Base-by-base conservation (phyloP, 2,113 vertebrate genomes). In the Seriola rivoliana region DNA sequence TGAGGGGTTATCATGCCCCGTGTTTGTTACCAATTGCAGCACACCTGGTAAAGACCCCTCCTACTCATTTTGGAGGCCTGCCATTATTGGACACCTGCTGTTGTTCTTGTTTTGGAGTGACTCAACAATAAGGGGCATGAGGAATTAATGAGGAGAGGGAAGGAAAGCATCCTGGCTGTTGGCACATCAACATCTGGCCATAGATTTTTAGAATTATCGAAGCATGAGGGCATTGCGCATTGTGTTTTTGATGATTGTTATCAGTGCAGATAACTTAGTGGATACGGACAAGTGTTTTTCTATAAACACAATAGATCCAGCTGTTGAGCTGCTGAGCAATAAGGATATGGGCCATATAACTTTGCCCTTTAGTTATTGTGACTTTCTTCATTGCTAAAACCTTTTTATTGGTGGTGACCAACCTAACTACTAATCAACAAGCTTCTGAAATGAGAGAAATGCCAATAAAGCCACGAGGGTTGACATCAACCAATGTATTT, bases 1-100 rank as follows among this genome's bases (percentile, higher is more conserved):
- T 96, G 87, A 95, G 79, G 40, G 93, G 94, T 94, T 95, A 93
- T 93, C 89, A 73, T 76, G 82, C 74, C 60, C 60, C 29, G 14
- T 73, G 68, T 89, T 90, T 86, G 75, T 91, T 89, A 83, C 87
- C 72, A 62, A 85, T 29, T 19, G 71, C 52, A 60, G 92, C 88
- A 95, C 95, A 96, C 94, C 95, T 96, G 95, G 95, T 91, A 80
- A 17, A 76, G 63, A 67, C 71, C 17, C 60, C 90, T 81, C 91
- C 91, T 17, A 76, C 76, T 74, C 63, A 25, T 80, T 82, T 69
- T 23, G 84, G 58, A 87, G 87, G 63, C 77, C 89, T 92, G 89
- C 88, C 88, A 93, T 93, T 91, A 92, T 84, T 80, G 62, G 88
- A 91, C 93, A 93, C 92, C 92, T 90, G 86, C 93, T 92, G 89